A percentile compares a stretch with the other conserved stretches of the same genome.
Evolutionary conservation across 2,113 vertebrate species (phyloP).

Genomic region (Gadus macrocephalus): DNA sequence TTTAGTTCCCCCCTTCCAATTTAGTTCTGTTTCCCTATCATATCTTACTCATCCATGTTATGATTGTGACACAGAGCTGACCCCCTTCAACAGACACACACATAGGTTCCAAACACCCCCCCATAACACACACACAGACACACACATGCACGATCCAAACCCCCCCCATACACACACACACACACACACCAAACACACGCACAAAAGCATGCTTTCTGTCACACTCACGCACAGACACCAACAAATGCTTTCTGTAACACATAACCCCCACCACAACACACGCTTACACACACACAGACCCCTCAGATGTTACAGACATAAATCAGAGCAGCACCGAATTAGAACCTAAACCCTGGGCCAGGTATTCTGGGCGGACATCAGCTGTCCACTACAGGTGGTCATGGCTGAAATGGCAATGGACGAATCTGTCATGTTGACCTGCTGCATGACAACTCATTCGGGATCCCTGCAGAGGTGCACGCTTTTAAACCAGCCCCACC

Average conservation of each 20-base stretch:
- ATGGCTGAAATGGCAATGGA: conserved; percentile 39
- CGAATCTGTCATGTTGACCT: conserved; percentile 11
- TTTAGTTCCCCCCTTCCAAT: conserved; percentile 21
- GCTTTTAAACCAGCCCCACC: background rate
- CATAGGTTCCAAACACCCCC: conserved; percentile 47
- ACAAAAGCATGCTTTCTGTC: background rate
- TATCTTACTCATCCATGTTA: conserved; percentile 50
- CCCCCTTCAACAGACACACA: conserved; percentile 10
- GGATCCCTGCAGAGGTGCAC: background rate
- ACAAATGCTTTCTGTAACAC: too few species aligned
- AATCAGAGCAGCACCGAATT: conserved; percentile 65
- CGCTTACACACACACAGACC: background rate
- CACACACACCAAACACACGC: conserved; percentile 7
- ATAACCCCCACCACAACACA: too few species aligned
- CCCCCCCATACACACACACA: conserved; percentile 35
- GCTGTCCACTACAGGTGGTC: conserved; percentile 46
- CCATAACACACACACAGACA: background rate
- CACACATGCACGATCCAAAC: background rate
- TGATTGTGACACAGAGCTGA: conserved; percentile 45
- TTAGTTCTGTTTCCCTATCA: conserved; percentile 18
- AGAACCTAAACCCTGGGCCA: conserved; percentile 62
- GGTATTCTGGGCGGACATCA: conserved; percentile 53
- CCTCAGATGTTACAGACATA: conserved; percentile 58
- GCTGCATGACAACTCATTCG: background rate
- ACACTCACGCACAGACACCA: too few species aligned